Base-by-base conservation (phyloP, 2,888 invertebrate species). In the Pyralis farinalis region DNA sequence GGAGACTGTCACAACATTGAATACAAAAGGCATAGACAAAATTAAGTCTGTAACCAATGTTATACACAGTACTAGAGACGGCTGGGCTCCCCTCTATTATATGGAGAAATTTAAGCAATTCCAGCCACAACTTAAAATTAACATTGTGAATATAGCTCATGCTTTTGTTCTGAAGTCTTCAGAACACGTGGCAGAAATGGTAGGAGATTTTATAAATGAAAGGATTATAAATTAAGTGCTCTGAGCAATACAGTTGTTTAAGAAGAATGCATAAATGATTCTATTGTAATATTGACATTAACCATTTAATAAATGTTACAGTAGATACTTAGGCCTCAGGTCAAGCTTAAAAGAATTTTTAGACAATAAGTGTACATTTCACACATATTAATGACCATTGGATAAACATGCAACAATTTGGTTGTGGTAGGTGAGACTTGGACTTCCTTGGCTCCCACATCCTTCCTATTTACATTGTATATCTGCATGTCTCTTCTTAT, bases 11-110 rank as follows among this genome's bases (percentile, higher is more conserved):
- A 88, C 72, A 30, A 90, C 92, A 29, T 74, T 96, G 27, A 94
- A 97, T 58, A 76, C 80, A 40, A 87, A 91, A 4, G 74, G 91
- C 32, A 82, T 97, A 32, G 71, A 91, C 8, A 92, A 92, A 57
- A 78, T 97, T 1, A 94, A 93, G 67, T 55, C 68, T 53, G 42
- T 65, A 5, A 77, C 72, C 7, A 72, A 77, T 62, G 91, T 97
- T 34, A 95, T 96, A 67, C 98, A 97, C 72, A 95, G 96, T 7
- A 80, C 87, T 3, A 90, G 68, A 2, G 98, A 98, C 77, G 91
- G 91, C 5, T 98, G 98, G 98, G 94, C 93, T 37, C 98, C 98
- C 0, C 57, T 91, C 0, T 74, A 83, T 29, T 96, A 94, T 65
- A 95, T 92, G 65, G 80, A 93, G 16, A 91, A 94, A 46, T 75